Percentiles rank a stretch among this genome's conserved stretches.
Evolutionary conservation across 1,140 invertebrate species (phyloP).

Genomic region (Luehdorfia chinensis): DNA sequence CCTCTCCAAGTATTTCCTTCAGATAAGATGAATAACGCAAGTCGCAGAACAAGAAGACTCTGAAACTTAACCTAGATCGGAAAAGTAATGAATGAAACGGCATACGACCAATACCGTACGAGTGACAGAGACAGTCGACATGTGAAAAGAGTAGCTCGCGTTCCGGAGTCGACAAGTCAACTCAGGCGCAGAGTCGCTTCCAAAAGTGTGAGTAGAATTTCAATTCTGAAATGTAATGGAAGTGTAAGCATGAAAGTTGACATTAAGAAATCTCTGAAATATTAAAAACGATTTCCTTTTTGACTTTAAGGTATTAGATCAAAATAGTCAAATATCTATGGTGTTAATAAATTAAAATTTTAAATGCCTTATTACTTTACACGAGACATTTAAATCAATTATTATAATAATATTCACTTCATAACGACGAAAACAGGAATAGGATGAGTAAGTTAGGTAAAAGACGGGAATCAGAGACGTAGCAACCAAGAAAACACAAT

Average conservation of each 20-base stretch:
- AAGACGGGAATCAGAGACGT: too few relatives aligned
- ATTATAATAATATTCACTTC: too few relatives aligned
- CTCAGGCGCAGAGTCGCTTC: conserved; percentile 21
- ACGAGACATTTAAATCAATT: too few relatives aligned
- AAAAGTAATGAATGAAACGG: conserved; percentile 52
- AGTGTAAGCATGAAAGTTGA: neutral
- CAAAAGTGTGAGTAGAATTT: conserved; percentile 29
- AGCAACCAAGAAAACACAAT: too few relatives aligned
- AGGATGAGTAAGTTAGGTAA: too few relatives aligned
- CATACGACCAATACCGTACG: conserved; percentile 42
- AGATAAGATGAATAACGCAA: conserved; percentile 18
- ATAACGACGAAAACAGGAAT: too few relatives aligned
- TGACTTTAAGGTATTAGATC: too few relatives aligned
- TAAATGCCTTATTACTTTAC: too few relatives aligned
- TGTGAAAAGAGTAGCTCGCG: conserved; percentile 37
- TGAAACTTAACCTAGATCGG: conserved; percentile 25
- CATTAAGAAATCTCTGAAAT: too few relatives aligned
- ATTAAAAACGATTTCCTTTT: too few relatives aligned
- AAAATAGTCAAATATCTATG: too few relatives aligned
- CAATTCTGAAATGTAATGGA: conserved; percentile 35
- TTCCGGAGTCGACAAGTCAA: conserved; percentile 18
- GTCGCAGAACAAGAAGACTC: conserved; percentile 4
- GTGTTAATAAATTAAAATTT: too few relatives aligned
- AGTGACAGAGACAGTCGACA: conserved; percentile 65
- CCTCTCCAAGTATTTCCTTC: conserved; percentile 7